These are phyloP conservation scores for Creontiades dilutus DNA, from an alignment of 2,888 invertebrate genomes.

Conservation along the genomic window DNA sequence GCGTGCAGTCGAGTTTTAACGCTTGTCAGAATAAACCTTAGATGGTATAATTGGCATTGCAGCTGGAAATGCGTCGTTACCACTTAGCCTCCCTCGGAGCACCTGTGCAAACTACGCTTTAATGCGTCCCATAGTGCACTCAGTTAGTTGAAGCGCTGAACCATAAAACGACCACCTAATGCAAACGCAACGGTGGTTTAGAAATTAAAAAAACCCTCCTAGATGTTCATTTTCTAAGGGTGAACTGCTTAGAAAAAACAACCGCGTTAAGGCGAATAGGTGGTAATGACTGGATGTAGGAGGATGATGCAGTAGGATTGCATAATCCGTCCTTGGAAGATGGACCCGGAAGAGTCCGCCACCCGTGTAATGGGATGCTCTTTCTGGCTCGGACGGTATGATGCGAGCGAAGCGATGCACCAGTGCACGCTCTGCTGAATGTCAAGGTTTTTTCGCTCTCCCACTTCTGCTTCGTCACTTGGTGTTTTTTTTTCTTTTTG, in stretches of 20 bases:
- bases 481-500: not conserved
- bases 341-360: conserved; percentile 53
- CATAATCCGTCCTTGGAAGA: conserved; percentile 43
- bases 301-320: conserved; percentile 1
- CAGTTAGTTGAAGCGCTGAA: conserved; percentile 10
- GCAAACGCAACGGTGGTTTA: not conserved
- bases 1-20: not conserved
- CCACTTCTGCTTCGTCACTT: conserved; percentile 32
- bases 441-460: conserved; percentile 49
- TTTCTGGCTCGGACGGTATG: not conserved
- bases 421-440: conserved; percentile 60
- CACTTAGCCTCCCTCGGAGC: not conserved
- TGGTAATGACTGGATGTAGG: conserved; percentile 22
- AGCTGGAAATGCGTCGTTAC: conserved; percentile 35
- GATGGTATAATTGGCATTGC: not conserved
- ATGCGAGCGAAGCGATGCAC: conserved; percentile 41
- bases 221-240: conserved; percentile 5
- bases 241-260: not conserved
- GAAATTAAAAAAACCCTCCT: not conserved
- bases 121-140: conserved; percentile 29
- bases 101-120: conserved; percentile 34
- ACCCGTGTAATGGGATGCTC: conserved; percentile 51
- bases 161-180: conserved; percentile 29
- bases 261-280: conserved; percentile 22
- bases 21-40: not conserved